Evolutionary conservation across 2,113 vertebrate genomes (phyloP).

Genomic region (Struthidea cinerea): DNA sequence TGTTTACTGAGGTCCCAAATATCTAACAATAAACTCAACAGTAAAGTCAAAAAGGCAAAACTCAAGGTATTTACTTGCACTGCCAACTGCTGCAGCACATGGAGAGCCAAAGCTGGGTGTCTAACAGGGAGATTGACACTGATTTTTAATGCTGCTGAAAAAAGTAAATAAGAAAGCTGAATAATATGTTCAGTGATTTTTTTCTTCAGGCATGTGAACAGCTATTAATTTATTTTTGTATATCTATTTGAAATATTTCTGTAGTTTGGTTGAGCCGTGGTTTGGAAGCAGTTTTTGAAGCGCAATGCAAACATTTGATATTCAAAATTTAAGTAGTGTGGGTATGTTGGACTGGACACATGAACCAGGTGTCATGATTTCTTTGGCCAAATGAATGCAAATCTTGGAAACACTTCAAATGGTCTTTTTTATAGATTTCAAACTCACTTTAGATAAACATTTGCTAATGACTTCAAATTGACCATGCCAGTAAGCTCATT

Average conservation of each 20-base stretch:
- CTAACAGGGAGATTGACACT: not conserved
- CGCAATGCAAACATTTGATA: not conserved
- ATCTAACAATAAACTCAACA: not conserved
- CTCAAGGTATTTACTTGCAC: not conserved
- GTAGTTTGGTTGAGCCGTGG: not conserved
- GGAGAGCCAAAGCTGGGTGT: not conserved
- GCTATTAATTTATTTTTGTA: not conserved
- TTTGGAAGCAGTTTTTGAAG: not conserved
- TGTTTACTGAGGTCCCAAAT: not conserved
- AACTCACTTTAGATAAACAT: not conserved
- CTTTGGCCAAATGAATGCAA: not conserved
- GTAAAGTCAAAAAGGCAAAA: not conserved
- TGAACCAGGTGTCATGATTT: not conserved
- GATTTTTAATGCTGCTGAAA: not conserved
- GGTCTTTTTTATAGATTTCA: not conserved
- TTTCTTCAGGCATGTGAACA: not conserved
- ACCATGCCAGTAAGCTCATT: not conserved
- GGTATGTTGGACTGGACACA: not conserved
- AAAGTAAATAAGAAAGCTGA: not conserved
- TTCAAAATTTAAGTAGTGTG: not conserved
- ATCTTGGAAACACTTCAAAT: constrained; percentile 3
- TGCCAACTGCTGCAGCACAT: not conserved
- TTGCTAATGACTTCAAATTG: not conserved
- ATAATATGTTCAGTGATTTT: not conserved
- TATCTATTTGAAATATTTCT: not conserved